Base-by-base conservation (phyloP, 1,140 invertebrate species). In the Mamestra configurata region DNA sequence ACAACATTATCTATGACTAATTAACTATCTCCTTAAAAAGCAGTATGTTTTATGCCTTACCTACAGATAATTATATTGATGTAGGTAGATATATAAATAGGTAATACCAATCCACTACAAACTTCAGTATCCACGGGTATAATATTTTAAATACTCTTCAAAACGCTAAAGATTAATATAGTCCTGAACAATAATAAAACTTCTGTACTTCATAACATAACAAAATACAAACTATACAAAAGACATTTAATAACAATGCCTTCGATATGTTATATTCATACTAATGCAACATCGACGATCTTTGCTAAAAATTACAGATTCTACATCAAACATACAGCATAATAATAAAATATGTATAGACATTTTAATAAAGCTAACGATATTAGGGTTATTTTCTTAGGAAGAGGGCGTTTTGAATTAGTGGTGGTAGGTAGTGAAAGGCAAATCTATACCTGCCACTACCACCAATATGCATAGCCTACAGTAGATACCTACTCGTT, bases 241-340 rank as follows among this genome's bases (percentile, higher is more conserved):
- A 59, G 11, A 59, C 55, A 59, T 31, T 31, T 57, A 46, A n/a
- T 35, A 61, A 40, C 59, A 64, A 40, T 64, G 35, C 18, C 18
- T 66, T 66, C 35, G 61, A 66, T 66, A 66, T 66, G 61, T 66
- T 66, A 40, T 66, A 35, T 66, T 66, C 18, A 22, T 22, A 24
- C n/a, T 40, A 66, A 66, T 40, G 61, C 35, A 40, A 66, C 61
- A 40, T 5, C 18, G 18, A 66, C 35, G 18, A 18, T 40, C 4
- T 40, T 40, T 66, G 7, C 4, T 18, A n/a, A 35, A 35, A 64
- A 64, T 40, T 66, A 61, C 35, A 40, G 8, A 31, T 37, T 20
- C 35, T 64, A 66, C 35, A 66, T 4, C 61, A 66, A 35, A 66
- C 61, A 40, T 66, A 66, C 61, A 40, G 22, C 24, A 20, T 66